A percentile compares a stretch with the other conserved stretches of the same genome.
Evolutionary conservation across 2,797 vertebrate genomes (phyloP).

Genomic region (Onychomys leucogaster): DNA sequence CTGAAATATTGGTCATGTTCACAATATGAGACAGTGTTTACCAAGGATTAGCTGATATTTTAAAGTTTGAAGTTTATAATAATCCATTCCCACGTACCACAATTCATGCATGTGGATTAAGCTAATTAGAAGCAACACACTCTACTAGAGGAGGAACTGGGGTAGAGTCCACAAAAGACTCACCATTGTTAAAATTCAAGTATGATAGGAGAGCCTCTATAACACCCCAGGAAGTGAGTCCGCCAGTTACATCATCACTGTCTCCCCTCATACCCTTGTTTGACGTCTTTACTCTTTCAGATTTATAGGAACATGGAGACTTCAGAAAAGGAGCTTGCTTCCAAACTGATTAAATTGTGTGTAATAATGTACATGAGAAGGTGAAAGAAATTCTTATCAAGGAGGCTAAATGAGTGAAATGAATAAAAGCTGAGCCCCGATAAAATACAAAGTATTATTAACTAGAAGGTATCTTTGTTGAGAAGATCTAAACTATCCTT

Average conservation of each 20-base stretch:
- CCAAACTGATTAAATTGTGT: constrained; percentile 75
- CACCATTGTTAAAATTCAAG: constrained; percentile 72
- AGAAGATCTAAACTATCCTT: constrained; percentile 18
- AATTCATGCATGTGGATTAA: neutral
- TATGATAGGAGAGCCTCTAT: neutral
- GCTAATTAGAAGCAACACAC: neutral
- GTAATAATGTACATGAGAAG: constrained; percentile 28
- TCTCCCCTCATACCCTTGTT: constrained; percentile 72
- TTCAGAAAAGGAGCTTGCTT: constrained; percentile 66
- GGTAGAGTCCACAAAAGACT: neutral
- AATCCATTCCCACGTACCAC: neutral
- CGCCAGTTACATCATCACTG: constrained; percentile 70
- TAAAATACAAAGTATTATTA: constrained; percentile 51
- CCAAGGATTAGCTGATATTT: neutral
- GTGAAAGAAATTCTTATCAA: constrained; percentile 55
- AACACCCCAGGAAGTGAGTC: constrained; percentile 61
- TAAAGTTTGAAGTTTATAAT: neutral
- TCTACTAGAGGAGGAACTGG: neutral
- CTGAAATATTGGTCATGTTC: neutral
- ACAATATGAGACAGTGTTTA: neutral
- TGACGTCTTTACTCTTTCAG: constrained; percentile 71
- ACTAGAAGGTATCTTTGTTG: neutral
- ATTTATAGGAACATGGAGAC: constrained; percentile 69
- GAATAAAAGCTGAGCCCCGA: constrained; percentile 19
- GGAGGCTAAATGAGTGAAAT: constrained; percentile 57